Conservation (phyloP, 2,797 vertebrate species). For the Artibeus lituratus region DNA sequence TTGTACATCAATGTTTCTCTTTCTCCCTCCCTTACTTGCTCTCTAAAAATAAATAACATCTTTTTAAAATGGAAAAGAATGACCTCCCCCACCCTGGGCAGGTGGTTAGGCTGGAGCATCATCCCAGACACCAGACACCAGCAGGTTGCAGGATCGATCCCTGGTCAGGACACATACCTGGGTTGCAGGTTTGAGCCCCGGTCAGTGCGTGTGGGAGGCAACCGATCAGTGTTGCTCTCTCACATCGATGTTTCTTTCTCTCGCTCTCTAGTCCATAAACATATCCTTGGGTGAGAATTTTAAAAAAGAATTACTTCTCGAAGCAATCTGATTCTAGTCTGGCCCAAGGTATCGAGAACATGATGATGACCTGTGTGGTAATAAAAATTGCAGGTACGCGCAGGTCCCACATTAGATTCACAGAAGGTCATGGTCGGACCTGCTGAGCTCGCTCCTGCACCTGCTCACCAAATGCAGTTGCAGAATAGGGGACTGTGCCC, state of each 20-base stretch:
- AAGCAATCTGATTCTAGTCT: not conserved
- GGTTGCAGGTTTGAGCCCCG: not conserved
- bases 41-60: not conserved
- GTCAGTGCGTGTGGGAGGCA: no score
- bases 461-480: accelerated
- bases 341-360: not conserved
- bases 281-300: no score
- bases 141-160: no score
- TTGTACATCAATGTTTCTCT: no score
- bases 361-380: accelerated
- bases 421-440: not conserved
- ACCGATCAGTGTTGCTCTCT: not conserved
- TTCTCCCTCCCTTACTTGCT: not conserved
- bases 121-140: no score
- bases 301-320: not conserved
- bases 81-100: no score
- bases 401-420: accelerated
- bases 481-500: accelerated
- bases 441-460: not conserved
- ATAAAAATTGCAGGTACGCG: not conserved
- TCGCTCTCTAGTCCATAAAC: no score
- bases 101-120: no score
- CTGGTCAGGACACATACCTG: not conserved
- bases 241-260: no score
- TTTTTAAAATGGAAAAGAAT: no score